Evolutionary conservation across 2,797 vertebrate genomes (phyloP), one percentile per base, ranked within the genome.

Genomic region (Podargus strigoides): DNA sequence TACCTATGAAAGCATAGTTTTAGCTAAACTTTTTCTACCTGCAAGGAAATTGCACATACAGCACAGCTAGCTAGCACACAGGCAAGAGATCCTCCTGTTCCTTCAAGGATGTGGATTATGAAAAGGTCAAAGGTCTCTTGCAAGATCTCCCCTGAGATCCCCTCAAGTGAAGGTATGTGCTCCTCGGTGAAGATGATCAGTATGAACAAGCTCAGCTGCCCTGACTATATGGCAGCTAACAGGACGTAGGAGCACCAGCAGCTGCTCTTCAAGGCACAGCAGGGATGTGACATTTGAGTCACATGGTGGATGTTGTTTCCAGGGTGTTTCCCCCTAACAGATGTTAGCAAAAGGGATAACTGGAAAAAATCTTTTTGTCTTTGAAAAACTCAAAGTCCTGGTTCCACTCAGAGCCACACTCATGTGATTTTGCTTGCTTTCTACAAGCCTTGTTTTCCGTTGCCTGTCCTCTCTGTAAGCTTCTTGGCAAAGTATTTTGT

Each of bases 381-480:
- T 66, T 39, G 28, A 78, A 81, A 59, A 79, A 56, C 10, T 36
- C 16, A 7, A 44, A 47, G n/a, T 32, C 23, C 22, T 26, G n/a
- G 32, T 27, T 39, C 8, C 1, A 3, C 50, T 67, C 47, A 62
- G 52, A 90, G 37, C 14, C 36, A 41, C 10, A 22, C 12, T 55
- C 23, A 24, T 0, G 0, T 10, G 23, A 58, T 66, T 73, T 81
- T 9, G 0, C 22, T 63, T 19, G 16, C 23, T 17, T 60, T 42
- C 28, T 18, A 12, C 12, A n/a, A 76, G 52, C 12, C n/a, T 49
- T 68, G 6, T 7, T 55, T 52, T 87, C n/a, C n/a, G 22, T n/a
- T 77, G 5, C 18, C 14, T 49, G 16, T 42, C 21, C 14, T 46
- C 24, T 68, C 58, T 27, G 12, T 27, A 85, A 77, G 8, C 4